phyloP scores from a whole-genome alignment of 1,140 invertebrate genomes.

The Bombyx mori region DNA sequence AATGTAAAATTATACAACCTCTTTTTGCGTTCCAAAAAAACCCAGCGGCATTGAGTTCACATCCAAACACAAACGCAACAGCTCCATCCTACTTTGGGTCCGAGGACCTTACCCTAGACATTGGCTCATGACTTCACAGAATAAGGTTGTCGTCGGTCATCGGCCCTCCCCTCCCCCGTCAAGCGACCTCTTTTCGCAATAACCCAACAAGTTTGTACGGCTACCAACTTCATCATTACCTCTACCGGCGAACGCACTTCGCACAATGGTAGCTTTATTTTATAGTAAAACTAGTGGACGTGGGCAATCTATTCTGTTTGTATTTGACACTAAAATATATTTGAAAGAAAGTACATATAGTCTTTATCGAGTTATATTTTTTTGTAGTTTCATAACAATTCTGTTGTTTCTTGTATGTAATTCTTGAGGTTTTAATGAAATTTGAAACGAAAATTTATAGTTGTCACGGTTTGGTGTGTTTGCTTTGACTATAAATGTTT shows the following conservation, averaged over 20 bases:
- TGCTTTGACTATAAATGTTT: no score
- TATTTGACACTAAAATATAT: slow-evolving; percentile 14
- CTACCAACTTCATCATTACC: slow-evolving; percentile 22
- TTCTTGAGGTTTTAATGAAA: no score
- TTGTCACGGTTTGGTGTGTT: no score
- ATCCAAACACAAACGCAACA: slow-evolving; percentile 31
- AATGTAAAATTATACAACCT: slow-evolving; percentile 24
- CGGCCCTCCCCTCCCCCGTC: slow-evolving; percentile 46
- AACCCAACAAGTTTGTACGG: slow-evolving; percentile 37
- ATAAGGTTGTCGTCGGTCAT: slow-evolving; percentile 60
- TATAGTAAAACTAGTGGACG: slow-evolving; percentile 19
- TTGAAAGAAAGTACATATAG: background rate
- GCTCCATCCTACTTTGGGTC: slow-evolving; percentile 34
- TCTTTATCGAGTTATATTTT: no score
- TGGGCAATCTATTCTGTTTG: slow-evolving; percentile 15
- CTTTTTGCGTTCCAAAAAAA: slow-evolving; percentile 24
- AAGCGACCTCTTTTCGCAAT: slow-evolving; percentile 53
- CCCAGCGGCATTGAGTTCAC: slow-evolving; percentile 26
- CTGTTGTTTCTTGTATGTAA: no score
- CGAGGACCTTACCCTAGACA: slow-evolving; percentile 63
- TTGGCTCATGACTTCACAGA: slow-evolving; percentile 38
- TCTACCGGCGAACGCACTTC: slow-evolving; percentile 17
- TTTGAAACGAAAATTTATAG: no score
- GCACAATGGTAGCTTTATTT: slow-evolving; percentile 26
- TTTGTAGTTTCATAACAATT: no score